Evolutionary conservation across 2,797 vertebrate species (phyloP).

Genomic region (Trematomus bernacchii): DNA sequence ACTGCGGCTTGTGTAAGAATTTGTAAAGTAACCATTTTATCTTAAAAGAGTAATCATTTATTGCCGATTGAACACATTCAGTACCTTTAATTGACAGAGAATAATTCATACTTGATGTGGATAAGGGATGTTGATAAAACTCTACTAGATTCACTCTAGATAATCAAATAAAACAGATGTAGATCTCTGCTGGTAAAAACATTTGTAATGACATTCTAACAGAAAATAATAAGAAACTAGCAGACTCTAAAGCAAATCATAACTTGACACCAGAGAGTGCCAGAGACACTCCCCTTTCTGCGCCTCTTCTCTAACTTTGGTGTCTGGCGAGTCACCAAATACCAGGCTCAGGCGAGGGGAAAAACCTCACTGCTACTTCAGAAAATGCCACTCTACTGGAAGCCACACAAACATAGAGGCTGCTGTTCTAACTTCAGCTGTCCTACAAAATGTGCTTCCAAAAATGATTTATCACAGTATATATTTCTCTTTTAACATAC

Average conservation of each 20-base stretch:
- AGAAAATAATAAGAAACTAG: not conserved
- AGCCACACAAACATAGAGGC: slow-evolving; percentile 31
- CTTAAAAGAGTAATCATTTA: slow-evolving; percentile 23
- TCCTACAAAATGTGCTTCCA: slow-evolving; percentile 32
- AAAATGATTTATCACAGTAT: slow-evolving; percentile 29
- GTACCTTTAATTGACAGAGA: slow-evolving; percentile 30
- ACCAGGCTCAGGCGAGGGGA: slow-evolving; percentile 15
- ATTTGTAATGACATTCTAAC: not conserved
- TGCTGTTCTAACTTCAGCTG: slow-evolving; percentile 38
- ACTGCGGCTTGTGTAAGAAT: not conserved
- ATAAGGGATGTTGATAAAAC: slow-evolving; percentile 5
- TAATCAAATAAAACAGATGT: slow-evolving; percentile 23
- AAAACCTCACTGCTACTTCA: slow-evolving; percentile 14
- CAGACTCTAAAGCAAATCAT: not conserved
- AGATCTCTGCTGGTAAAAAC: slow-evolving; percentile 4
- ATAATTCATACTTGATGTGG: slow-evolving; percentile 18
- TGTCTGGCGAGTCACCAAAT: slow-evolving; percentile 36
- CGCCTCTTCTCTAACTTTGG: slow-evolving; percentile 23
- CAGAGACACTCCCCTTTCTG: slow-evolving; percentile 9
- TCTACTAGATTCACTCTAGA: not conserved
- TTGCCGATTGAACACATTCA: slow-evolving; percentile 39
- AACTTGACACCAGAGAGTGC: slow-evolving; percentile 15
- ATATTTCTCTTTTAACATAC: slow-evolving; percentile 32
- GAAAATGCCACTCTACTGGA: slow-evolving; percentile 21
- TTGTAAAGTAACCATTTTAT: slow-evolving; percentile 3